Evolutionary conservation across 2,888 invertebrate genomes (phyloP).

Genomic region (Anaspis maculata): DNA sequence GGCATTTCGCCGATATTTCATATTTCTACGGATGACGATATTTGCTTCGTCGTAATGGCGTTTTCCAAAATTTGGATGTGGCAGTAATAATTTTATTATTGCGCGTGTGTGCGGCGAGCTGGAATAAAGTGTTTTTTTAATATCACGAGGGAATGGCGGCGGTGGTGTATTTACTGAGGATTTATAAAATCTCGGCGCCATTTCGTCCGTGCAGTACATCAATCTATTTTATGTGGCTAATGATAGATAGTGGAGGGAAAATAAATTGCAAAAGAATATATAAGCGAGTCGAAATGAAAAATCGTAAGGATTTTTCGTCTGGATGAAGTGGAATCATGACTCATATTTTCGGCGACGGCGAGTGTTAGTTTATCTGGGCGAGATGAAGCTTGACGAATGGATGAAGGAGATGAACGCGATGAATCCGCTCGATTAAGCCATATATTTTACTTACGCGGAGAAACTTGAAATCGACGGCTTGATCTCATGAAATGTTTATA

Average conservation of each 20-base stretch:
- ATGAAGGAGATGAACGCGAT: conserved; percentile 30
- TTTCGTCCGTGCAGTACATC: too few species aligned
- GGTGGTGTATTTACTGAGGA: too few species aligned
- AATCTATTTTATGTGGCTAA: conserved; percentile 25
- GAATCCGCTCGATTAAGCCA: conserved; percentile 26
- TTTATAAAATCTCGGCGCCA: too few species aligned
- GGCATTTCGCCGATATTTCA: conserved; percentile 16
- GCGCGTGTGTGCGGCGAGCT: too few species aligned
- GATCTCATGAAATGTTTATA: conserved; percentile 20
- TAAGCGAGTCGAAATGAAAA: conserved; percentile 35
- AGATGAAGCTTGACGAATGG: conserved; percentile 35
- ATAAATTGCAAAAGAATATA: conserved; percentile 32
- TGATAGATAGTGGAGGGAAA: conserved; percentile 28
- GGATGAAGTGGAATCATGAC: conserved; percentile 30
- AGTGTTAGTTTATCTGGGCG: conserved; percentile 34
- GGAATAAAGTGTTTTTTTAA: too few species aligned
- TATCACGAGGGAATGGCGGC: too few species aligned
- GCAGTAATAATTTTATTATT: too few species aligned
- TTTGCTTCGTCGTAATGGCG: too few species aligned
- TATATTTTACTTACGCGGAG: conserved; percentile 25
- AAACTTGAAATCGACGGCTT: conserved; percentile 18
- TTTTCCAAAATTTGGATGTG: too few species aligned
- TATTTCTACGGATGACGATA: too few species aligned
- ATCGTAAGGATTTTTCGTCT: conserved; percentile 33
- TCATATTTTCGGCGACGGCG: conserved; percentile 35